Evolutionary conservation across 2,888 invertebrate species (phyloP), one percentile per base, ranked within the genome.

Genomic region (Apotomis capreana): DNA sequence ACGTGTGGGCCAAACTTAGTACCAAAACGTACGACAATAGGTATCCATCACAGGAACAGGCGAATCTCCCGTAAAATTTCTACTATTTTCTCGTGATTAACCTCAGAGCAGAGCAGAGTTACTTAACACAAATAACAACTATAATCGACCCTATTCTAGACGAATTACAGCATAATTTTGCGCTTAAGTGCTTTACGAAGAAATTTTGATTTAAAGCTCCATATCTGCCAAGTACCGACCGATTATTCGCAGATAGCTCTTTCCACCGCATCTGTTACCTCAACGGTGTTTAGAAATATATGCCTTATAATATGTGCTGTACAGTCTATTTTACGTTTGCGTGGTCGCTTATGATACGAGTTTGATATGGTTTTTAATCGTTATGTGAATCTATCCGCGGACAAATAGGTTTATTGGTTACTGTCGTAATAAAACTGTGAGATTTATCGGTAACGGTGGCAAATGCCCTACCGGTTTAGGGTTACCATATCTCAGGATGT

Each of bases 331-430:
- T 57, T 65, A 6, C 46, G 6, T 46, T 65, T 36, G 1, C 6
- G 8, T 4, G 0, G 44, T 65, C 36, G 0, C 8, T 6, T 65
- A 2, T 40, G 46, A 65, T 57, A 65, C n/a, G 65, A 65, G 55
- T 46, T 57, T 65, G 46, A 55, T 57, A 65, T 3, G 55, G 55
- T 46, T 57, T 26, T 8, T 12, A 26, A 26, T 5, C 9, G 15
- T 65, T 65, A 90, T 90, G 86, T 87, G 88, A 86, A 89, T 86
- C 85, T 85, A 84, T 86, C 86, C 83, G 84, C 81, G 83, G 84
- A 89, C 90, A 90, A 91, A 91, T 90, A 90, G 90, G 90, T 92
- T 92, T 92, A 92, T 88, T 87, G 89, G 84, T 83, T 88, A 85
- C 87, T 86, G 86, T 85, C 83, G 85, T 82, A 83, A 87, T 92